Evolutionary conservation across 2,113 vertebrate genomes (phyloP).

Genomic region (Callithrix jacchus): DNA sequence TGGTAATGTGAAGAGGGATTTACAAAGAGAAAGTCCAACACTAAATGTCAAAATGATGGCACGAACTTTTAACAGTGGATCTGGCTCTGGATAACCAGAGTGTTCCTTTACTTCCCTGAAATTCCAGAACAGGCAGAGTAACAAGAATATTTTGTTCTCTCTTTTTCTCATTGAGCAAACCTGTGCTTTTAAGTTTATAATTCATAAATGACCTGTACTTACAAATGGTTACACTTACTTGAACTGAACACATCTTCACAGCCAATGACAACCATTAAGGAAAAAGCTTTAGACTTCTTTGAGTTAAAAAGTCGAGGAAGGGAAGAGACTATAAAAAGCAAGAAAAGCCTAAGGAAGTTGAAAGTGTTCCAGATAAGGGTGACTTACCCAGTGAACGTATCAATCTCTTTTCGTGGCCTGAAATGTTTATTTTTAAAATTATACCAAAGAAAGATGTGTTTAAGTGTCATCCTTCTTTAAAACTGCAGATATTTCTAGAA

Average conservation of each 20-base stretch:
- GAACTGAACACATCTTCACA: background rate
- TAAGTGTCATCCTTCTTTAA: slow-evolving; percentile 21
- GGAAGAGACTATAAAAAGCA: background rate
- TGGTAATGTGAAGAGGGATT: slow-evolving; percentile 87
- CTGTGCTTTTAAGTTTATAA: background rate
- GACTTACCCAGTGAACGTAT: background rate
- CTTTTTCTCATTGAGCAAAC: slow-evolving; percentile 12
- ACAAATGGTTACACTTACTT: background rate
- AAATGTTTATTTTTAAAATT: slow-evolving; percentile 50
- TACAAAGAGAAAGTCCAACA: slow-evolving; percentile 85
- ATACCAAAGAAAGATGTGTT: background rate
- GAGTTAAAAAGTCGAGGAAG: background rate
- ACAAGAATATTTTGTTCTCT: slow-evolving; percentile 30
- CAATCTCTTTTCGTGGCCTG: background rate
- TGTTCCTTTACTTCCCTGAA: slow-evolving; percentile 82
- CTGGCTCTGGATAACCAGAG: slow-evolving; percentile 82
- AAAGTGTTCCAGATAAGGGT: background rate
- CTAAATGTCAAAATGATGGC: slow-evolving; percentile 87
- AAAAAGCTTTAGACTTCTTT: background rate
- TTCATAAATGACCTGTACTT: slow-evolving; percentile 23
- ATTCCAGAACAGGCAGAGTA: slow-evolving; percentile 77
- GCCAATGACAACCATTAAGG: background rate
- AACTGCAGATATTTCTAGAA: slow-evolving; percentile 19
- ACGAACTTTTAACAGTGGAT: slow-evolving; percentile 86
- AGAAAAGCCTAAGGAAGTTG: background rate